Base-by-base conservation (phyloP, 1,140 invertebrate genomes). In the Drosophila kanapiae region DNA sequence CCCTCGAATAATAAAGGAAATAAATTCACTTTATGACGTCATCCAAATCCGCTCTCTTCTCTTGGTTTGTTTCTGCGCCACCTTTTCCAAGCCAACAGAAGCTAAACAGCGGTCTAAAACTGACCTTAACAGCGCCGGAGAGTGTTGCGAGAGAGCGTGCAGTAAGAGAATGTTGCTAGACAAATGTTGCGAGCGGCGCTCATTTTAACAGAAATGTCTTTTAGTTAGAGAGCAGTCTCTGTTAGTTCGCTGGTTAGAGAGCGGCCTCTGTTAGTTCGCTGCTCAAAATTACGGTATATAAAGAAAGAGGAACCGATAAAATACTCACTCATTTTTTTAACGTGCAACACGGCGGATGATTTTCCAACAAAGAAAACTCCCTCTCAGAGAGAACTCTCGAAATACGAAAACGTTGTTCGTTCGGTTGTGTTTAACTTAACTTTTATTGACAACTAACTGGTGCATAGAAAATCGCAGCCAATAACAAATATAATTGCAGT, bases 11-110 rank as follows among this genome's bases (percentile, higher is more conserved):
- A 2, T 3, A 13, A 35, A 11, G 5, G 11, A 51, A 51, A 11
- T n/a, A 31, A 51, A 51, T 33, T 1, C 7, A 14, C 4, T 37
- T 37, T 56, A 37, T 56, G 53, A 56, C 33, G 53, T 56, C 53
- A 56, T 37, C 11, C 1, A 6, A 7, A 11, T 2, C 11, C 18
- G 11, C 6, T 14, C 4, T 35, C 2, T 53, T 14, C 31, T 54
- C 29, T 33, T 16, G n/a, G n/a, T n/a, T 31, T 31, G 8, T 51
- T 31, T 31, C 14, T 31, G 14, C 48, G 29, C 14, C 48, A 51
- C 45, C 45, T 47, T 47, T 45, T 23, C 0, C 18, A 47, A 42
- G 40, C 40, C 13, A 0, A 31, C 31, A 31, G 31, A 31, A 6
- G 31, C 31, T 31, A 31, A 31, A 31, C 31, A 31, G 31, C 5